Conservation (phyloP, 2,888 invertebrate genomes). For the Cosmia trapezina region DNA sequence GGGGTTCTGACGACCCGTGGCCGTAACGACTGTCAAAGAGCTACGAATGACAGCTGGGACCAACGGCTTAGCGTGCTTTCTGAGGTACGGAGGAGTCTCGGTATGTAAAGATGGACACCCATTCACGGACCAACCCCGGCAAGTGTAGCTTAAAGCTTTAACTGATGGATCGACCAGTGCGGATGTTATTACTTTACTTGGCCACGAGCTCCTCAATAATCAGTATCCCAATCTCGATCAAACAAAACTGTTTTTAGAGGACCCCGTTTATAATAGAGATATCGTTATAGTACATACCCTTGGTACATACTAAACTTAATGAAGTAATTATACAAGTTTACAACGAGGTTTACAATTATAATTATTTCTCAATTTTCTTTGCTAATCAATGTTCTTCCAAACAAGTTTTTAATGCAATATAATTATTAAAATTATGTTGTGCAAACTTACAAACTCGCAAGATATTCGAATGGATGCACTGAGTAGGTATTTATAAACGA, state of each 20-base stretch:
- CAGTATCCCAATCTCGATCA: no score
- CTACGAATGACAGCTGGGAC: not conserved
- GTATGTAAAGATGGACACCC: no score
- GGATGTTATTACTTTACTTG: no score
- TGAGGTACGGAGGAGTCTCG: no score
- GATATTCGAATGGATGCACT: slow-evolving; percentile 7
- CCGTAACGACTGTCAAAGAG: not conserved
- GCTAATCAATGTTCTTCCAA: slow-evolving; percentile 18
- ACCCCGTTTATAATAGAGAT: not conserved
- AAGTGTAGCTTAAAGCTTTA: no score
- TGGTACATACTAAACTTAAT: no score
- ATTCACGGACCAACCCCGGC: no score
- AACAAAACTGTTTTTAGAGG: no score
- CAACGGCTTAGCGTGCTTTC: not conserved
- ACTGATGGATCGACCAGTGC: no score
- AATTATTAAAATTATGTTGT: slow-evolving; percentile 8
- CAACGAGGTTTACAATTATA: not conserved
- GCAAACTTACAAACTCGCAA: slow-evolving; percentile 10
- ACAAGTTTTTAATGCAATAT: slow-evolving; percentile 21
- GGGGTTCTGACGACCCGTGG: no score
- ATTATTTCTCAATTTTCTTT: slow-evolving; percentile 13
- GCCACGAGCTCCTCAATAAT: no score
- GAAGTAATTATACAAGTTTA: slow-evolving; percentile 5
- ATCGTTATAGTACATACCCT: not conserved
- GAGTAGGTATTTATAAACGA: slow-evolving; percentile 7